Base-by-base conservation (phyloP, 2,797 vertebrate genomes). In the Acipenser transmontanus region DNA sequence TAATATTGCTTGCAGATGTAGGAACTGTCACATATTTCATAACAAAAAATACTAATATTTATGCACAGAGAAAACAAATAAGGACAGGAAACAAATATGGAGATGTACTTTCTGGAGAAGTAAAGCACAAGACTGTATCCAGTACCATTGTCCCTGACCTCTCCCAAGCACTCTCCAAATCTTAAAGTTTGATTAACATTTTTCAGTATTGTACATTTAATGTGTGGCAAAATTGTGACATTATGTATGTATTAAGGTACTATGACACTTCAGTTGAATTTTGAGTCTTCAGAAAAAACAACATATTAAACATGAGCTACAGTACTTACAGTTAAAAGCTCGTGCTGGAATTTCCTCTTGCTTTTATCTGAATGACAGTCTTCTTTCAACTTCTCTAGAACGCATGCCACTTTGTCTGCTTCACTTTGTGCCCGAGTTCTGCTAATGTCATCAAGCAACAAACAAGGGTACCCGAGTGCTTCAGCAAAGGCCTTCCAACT, bases 331-430 rank as follows among this genome's bases (percentile, higher is more conserved):
- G 88, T 78, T 80, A 91, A 82, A 63, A 99, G 92, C 67, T 98
- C 95, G 77, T 96, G 93, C 72, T 98, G 91, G 81, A 99, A 99
- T 71, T 92, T 92, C 62, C 84, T 95, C 20, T 77, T 85, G 73
- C 75, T 91, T 78, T 80, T 95, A 59, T 92, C 90, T 12, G 84
- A 70, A 7, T 99, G 95, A 70, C 96, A 99, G 80, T 98, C 95
- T 81, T 98, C 96, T 73, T 99, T 99, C 71, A 99, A 88, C 78
- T 85, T 97, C 75, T 97, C 95, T 62, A 99, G 84, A 62, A 98
- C 72, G 0, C 91, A 91, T 0, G 92, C 93, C 68, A 98, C 93
- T 80, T 92, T 94, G 62, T 99, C 97, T 0, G 89, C 81, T 73
- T 96, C 93, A 0, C 88, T 93, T 64, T 94, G 88, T 47, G 78